These are phyloP conservation scores for Mycalesis mineus DNA, from an alignment of 2,888 invertebrate genomes.

Conservation along the genomic window DNA sequence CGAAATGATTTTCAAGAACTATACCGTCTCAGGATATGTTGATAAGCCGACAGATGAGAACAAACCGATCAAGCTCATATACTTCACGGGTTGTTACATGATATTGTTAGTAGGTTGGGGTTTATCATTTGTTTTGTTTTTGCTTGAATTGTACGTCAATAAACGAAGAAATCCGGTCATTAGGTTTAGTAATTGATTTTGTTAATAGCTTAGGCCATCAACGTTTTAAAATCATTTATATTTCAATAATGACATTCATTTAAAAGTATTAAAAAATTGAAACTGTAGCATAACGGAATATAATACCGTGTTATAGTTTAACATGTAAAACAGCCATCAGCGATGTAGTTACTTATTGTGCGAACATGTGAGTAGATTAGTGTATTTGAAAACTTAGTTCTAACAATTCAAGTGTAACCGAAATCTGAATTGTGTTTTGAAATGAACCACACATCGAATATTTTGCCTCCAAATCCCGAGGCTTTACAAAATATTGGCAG, in stretches of 20 bases:
- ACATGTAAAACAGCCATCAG: conserved; percentile 27
- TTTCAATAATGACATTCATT: conserved; percentile 4
- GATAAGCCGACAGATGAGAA: conserved; percentile 18
- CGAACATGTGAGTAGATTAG: background rate
- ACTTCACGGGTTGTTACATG: conserved; percentile 56
- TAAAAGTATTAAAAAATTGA: conserved; percentile 12
- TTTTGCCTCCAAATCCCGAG: conserved; percentile 30
- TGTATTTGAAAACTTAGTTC: background rate
- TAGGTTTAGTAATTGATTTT: conserved; percentile 20
- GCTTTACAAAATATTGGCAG: conserved; percentile 37
- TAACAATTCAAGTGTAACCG: background rate
- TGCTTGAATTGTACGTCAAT: conserved; percentile 44
- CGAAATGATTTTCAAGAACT: conserved; percentile 44
- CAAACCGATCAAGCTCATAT: conserved; percentile 45
- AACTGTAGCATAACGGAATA: conserved; percentile 4
- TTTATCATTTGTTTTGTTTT: conserved; percentile 42
- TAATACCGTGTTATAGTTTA: conserved; percentile 12
- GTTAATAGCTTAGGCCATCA: background rate
- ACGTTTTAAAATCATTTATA: conserved; percentile 8
- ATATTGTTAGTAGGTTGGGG: conserved; percentile 53
- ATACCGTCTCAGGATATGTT: conserved; percentile 29
- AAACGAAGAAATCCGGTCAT: conserved; percentile 22
- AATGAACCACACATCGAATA: conserved; percentile 29
- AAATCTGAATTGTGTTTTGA: background rate
- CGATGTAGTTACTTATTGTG: conserved; percentile 3